These are phyloP conservation scores for Coptodon bakossiorum DNA, from an alignment of 2,113 vertebrate species.

Conservation along the genomic window DNA sequence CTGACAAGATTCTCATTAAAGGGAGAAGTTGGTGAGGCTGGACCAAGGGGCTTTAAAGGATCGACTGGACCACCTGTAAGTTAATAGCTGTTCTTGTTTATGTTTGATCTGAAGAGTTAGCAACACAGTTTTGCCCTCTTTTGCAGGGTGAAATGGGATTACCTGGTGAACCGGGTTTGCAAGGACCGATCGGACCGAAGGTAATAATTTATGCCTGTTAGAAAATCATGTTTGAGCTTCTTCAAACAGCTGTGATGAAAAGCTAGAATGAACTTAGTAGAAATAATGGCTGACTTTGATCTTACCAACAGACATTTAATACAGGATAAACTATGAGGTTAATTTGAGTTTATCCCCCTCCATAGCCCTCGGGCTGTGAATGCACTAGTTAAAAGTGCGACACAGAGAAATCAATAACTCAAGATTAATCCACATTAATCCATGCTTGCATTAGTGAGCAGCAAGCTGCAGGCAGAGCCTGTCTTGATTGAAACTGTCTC, in stretches of 20 bases:
- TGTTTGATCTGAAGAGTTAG: neutral
- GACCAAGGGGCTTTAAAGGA: conserved; percentile 65
- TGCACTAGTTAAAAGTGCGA: neutral
- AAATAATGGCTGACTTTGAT: neutral
- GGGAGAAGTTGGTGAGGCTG: conserved; percentile 68
- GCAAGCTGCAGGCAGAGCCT: neutral
- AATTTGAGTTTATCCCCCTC: neutral
- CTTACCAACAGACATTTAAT: neutral
- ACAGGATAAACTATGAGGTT: neutral
- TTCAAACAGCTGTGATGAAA: neutral
- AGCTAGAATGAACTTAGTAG: neutral
- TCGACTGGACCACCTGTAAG: conserved; percentile 60
- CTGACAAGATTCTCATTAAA: conserved; percentile 25
- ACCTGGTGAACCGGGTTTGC: conserved; percentile 75
- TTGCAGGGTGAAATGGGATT: conserved; percentile 82
- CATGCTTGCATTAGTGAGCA: neutral
- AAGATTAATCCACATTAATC: neutral
- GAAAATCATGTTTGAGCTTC: neutral
- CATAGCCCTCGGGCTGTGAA: neutral
- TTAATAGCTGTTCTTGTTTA: neutral
- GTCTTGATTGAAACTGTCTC: neutral
- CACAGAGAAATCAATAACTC: neutral
- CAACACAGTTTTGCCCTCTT: neutral
- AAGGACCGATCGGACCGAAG: conserved; percentile 81
- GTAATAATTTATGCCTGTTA: conserved; percentile 53